Evolutionary conservation across 2,888 invertebrate genomes (phyloP).

Genomic region (Chymomyza procnemis): DNA sequence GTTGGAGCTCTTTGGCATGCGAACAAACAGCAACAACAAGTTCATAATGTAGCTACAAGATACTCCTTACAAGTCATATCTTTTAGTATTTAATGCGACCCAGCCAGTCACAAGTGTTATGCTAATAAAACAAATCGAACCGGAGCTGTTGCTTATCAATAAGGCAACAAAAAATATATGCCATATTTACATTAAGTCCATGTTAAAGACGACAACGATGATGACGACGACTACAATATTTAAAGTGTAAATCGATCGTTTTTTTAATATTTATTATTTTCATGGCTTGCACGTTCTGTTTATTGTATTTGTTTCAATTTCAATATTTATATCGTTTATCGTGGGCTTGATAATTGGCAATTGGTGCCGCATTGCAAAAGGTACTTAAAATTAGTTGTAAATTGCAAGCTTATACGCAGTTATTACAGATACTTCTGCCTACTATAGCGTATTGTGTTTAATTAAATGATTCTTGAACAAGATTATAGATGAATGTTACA

Average conservation of each 20-base stretch:
- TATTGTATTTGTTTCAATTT: slow-evolving; percentile 69
- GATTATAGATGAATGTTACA: no score
- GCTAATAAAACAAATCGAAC: slow-evolving; percentile 71
- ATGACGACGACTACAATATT: slow-evolving; percentile 41
- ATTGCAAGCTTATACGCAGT: slow-evolving; percentile 27
- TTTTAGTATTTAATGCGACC: slow-evolving; percentile 25
- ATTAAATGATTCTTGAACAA: no score
- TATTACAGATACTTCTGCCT: slow-evolving; percentile 4
- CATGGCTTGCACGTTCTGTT: slow-evolving; percentile 44
- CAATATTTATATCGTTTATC: slow-evolving; percentile 56
- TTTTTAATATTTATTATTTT: slow-evolving; percentile 22
- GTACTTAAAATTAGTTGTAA: slow-evolving; percentile 18
- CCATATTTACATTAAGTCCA: slow-evolving; percentile 52
- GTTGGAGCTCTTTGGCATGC: slow-evolving; percentile 6
- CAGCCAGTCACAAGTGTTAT: slow-evolving; percentile 67
- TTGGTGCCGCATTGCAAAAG: slow-evolving; percentile 31
- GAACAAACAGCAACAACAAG: neutral
- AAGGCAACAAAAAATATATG: slow-evolving; percentile 28
- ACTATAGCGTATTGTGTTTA: neutral
- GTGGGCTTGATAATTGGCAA: neutral
- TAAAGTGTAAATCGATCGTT: slow-evolving; percentile 69
- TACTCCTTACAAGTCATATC: neutral
- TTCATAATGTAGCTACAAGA: neutral
- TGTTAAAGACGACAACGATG: slow-evolving; percentile 10
- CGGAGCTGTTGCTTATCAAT: slow-evolving; percentile 44